phyloP scores from a whole-genome alignment of 2,797 vertebrate genomes.

The Balearica regulorum region DNA sequence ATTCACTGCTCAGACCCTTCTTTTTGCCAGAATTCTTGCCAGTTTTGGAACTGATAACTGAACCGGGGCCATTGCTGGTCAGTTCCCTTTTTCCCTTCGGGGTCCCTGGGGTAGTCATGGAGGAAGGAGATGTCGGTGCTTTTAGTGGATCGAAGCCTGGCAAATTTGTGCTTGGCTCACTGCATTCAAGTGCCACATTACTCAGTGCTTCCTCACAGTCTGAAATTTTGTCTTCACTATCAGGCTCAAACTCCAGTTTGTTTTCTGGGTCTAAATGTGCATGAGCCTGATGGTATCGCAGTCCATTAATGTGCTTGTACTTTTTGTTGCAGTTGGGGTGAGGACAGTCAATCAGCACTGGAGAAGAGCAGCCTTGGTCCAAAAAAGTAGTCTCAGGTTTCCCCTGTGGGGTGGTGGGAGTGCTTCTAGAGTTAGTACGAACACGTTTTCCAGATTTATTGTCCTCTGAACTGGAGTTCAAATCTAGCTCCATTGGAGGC shows the following conservation, averaged over 20 bases:
- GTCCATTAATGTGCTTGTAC: constrained; percentile 98
- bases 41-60: constrained; percentile 80
- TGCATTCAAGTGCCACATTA: constrained; percentile 84
- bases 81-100: constrained; percentile 90
- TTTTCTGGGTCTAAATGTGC: constrained; percentile 92
- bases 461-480: constrained; percentile 90
- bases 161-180: constrained; percentile 79
- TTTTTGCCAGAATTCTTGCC: constrained; percentile 90
- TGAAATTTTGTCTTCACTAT: constrained; percentile 90
- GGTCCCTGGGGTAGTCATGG: constrained; percentile 83
- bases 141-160: constrained; percentile 79
- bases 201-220: constrained; percentile 90
- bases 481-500: constrained; percentile 89
- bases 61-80: constrained; percentile 82
- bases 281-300: constrained; percentile 96
- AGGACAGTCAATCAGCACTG: constrained; percentile 97
- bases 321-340: constrained; percentile 99
- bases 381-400: constrained; percentile 89
- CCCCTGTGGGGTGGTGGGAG: constrained; percentile 93
- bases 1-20: constrained; percentile 85
- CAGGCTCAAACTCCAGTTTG: constrained; percentile 91
- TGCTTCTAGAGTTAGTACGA: constrained; percentile 93
- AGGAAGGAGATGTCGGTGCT: constrained; percentile 84
- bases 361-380: constrained; percentile 92
- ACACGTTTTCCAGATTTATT: constrained; percentile 90